phyloP scores from a whole-genome alignment of 2,888 invertebrate species.

The Homarus gammarus region DNA sequence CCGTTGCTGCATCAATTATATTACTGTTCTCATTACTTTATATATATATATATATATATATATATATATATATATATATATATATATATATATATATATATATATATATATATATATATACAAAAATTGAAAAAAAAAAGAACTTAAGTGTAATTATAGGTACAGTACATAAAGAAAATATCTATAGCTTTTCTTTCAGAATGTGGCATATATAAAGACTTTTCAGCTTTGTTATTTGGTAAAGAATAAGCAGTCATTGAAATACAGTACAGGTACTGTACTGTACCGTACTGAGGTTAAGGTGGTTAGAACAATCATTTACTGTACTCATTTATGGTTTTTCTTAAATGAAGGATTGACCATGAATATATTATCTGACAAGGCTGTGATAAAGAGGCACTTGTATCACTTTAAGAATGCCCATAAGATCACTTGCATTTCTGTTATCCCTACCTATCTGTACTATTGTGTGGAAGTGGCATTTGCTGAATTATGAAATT shows the following conservation, averaged over 20 bases:
- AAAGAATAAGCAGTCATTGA: background rate
- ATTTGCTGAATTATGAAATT: background rate
- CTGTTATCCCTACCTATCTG: background rate
- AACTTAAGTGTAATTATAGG: background rate
- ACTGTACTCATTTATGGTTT: background rate
- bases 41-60: too few relatives aligned
- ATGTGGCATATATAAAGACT: background rate
- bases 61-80: conserved; percentile 2
- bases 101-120: too few relatives aligned
- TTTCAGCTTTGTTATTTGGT: background rate
- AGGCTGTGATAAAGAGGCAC: conserved; percentile 31
- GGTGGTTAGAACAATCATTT: conserved; percentile 4
- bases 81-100: too few relatives aligned
- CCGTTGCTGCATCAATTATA: conserved; percentile 15
- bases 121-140: background rate
- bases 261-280: too few relatives aligned
- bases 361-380: conserved; percentile 3
- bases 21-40: background rate
- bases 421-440: background rate
- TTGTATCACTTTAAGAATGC: background rate
- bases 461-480: background rate
- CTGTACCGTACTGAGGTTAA: background rate
- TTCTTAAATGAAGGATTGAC: background rate
- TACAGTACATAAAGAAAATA: conserved; percentile 14
- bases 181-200: background rate